Conservation (phyloP, 2,113 vertebrate genomes). For the Empidonax traillii region DNA sequence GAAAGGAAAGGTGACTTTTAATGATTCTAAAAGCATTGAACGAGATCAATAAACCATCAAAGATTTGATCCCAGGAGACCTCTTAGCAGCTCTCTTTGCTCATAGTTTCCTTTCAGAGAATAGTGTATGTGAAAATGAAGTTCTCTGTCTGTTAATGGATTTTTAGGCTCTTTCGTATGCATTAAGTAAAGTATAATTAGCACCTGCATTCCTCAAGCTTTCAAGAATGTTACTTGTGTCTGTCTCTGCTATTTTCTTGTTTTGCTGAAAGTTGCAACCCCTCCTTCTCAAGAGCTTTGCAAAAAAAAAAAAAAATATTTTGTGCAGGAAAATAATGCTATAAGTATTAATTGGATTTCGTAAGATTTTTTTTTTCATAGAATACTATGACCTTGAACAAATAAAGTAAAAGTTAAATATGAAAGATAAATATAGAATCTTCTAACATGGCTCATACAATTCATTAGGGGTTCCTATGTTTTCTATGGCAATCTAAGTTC, state of each 20-base stretch:
- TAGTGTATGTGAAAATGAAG: slow-evolving; percentile 53
- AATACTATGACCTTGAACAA: not conserved
- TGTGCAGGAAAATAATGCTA: not conserved
- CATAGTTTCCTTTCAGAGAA: slow-evolving; percentile 38
- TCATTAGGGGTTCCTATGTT: not conserved
- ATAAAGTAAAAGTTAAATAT: not conserved
- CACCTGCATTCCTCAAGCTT: slow-evolving; percentile 38
- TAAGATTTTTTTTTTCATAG: not conserved
- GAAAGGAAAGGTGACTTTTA: slow-evolving; percentile 70
- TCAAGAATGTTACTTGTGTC: slow-evolving; percentile 34
- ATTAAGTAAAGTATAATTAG: slow-evolving; percentile 54
- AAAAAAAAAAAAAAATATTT: not conserved
- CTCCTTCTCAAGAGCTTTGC: not conserved
- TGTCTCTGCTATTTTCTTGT: slow-evolving; percentile 19
- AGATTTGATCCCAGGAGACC: slow-evolving; percentile 53
- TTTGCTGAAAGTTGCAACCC: slow-evolving; percentile 21
- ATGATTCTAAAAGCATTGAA: slow-evolving; percentile 64
- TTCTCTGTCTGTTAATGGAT: slow-evolving; percentile 51
- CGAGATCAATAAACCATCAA: slow-evolving; percentile 70
- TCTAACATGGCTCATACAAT: not conserved
- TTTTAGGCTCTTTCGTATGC: slow-evolving; percentile 11
- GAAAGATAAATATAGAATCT: not conserved
- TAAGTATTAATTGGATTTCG: not conserved
- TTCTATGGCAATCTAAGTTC: not conserved
- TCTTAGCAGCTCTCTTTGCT: slow-evolving; percentile 49